These are phyloP conservation scores for Pocillopora meandrina DNA, from an alignment of 92 coral and sea anemone species.

Conservation along the genomic window DNA sequence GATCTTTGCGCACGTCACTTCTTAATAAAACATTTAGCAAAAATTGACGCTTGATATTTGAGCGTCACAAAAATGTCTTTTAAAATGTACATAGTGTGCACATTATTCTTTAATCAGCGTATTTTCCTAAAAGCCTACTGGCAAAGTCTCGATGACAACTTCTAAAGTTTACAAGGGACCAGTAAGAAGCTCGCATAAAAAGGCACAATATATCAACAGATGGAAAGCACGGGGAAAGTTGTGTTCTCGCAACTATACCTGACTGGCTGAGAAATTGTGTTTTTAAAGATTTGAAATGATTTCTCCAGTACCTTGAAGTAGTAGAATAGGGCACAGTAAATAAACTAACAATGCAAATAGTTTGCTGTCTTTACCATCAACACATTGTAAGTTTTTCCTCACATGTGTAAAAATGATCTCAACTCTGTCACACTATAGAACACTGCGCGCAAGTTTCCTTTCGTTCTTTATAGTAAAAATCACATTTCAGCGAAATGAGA, in stretches of 20 bases:
- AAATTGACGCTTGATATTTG: too few relatives aligned
- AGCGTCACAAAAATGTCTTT: too few relatives aligned
- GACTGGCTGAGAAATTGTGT: neutral
- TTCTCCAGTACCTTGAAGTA: neutral
- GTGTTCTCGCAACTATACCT: neutral
- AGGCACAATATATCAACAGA: neutral
- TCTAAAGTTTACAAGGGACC: too few relatives aligned
- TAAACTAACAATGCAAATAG: too few relatives aligned
- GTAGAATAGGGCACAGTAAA: neutral
- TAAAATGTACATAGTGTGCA: too few relatives aligned
- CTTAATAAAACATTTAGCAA: too few relatives aligned
- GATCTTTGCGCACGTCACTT: too few relatives aligned
- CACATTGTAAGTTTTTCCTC: neutral
- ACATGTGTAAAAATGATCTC: neutral
- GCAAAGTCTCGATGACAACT: too few relatives aligned
- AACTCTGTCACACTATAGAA: neutral
- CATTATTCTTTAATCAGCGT: too few relatives aligned
- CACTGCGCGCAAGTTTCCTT: neutral
- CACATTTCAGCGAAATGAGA: neutral
- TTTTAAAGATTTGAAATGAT: neutral
- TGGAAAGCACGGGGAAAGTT: conserved; percentile 23
- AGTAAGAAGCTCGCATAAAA: too few relatives aligned
- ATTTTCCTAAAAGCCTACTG: too few relatives aligned
- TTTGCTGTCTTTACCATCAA: too few relatives aligned
- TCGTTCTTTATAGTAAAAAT: neutral